Evolutionary conservation across 2,888 invertebrate species (phyloP).

Genomic region (Eupithecia insigniata): DNA sequence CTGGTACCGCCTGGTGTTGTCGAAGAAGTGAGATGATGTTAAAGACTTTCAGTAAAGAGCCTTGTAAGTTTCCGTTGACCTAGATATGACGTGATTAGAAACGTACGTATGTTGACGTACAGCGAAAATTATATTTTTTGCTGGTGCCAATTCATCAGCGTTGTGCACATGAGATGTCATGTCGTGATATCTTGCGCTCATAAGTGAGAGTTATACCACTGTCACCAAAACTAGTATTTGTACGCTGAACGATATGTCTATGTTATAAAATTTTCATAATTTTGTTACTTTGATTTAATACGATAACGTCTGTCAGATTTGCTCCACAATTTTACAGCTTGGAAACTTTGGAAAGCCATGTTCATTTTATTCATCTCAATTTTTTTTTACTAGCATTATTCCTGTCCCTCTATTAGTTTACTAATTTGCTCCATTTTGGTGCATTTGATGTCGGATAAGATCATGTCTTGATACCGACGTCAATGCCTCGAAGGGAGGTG

Average conservation of each 20-base stretch:
- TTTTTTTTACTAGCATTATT: background rate
- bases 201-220: constrained; percentile 82
- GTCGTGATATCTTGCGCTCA: constrained; percentile 73
- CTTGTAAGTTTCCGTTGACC: constrained; percentile 80
- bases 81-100: constrained; percentile 81
- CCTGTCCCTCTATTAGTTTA: background rate
- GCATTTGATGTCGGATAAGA: constrained; percentile 20
- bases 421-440: background rate
- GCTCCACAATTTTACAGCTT: background rate
- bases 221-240: constrained; percentile 80
- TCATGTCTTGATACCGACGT: constrained; percentile 30
- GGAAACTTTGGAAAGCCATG: background rate
- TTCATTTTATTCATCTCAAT: background rate
- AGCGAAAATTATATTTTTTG: constrained; percentile 81
- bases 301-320: constrained; percentile 13
- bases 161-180: constrained; percentile 71
- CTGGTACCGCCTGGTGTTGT: constrained; percentile 76
- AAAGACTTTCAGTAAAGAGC: constrained; percentile 79
- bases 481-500: constrained; percentile 35
- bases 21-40: constrained; percentile 71
- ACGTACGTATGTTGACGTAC: constrained; percentile 67
- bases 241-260: constrained; percentile 64
- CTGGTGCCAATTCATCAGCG: constrained; percentile 75
- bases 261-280: constrained; percentile 59
- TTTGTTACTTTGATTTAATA: constrained; percentile 61